Conservation (phyloP, 2,113 vertebrate genomes). For the Aspidoscelis tigris region DNA sequence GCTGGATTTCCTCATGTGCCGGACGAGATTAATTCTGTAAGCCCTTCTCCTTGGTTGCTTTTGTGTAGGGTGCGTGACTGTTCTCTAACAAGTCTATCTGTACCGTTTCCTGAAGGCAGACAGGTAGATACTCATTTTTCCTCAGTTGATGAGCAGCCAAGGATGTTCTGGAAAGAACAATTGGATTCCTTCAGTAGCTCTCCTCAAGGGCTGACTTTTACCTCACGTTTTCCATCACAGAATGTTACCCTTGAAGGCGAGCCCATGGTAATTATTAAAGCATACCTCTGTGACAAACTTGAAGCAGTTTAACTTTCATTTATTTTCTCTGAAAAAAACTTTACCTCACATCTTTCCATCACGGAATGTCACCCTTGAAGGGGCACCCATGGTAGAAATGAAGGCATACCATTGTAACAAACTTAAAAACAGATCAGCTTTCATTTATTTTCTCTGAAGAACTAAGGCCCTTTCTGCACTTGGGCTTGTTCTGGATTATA, state of each 20-base stretch:
- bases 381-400: background rate
- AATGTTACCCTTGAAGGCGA: background rate
- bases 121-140: background rate
- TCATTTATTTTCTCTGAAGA: background rate
- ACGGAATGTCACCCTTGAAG: background rate
- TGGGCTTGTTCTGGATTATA: too few species aligned
- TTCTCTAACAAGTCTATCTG: constrained; percentile 61
- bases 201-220: background rate
- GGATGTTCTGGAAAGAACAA: constrained; percentile 19
- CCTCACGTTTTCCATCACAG: background rate
- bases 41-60: constrained; percentile 55
- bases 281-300: background rate
- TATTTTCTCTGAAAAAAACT: background rate
- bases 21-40: constrained; percentile 75
- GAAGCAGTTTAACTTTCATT: background rate
- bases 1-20: constrained; percentile 73
- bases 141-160: constrained; percentile 35
- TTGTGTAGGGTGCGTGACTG: constrained; percentile 46
- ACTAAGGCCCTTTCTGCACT: background rate
- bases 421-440: background rate
- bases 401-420: background rate
- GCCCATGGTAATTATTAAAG: background rate
- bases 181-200: background rate
- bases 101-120: background rate
- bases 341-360: background rate